phyloP scores from a whole-genome alignment of 1,140 invertebrate genomes.

The Neuroterus valhalla region DNA sequence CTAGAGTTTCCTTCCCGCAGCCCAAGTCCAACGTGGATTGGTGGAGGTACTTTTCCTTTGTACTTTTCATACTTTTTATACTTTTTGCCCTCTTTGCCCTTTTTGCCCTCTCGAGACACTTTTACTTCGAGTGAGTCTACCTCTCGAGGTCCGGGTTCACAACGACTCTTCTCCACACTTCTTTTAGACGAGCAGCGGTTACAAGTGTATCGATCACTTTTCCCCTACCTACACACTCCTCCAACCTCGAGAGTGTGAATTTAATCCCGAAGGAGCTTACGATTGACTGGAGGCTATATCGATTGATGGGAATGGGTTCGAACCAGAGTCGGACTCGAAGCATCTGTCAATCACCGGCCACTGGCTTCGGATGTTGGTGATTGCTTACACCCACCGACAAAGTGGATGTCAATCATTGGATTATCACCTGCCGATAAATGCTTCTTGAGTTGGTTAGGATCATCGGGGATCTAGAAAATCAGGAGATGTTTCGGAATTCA shows the following conservation, averaged over 20 bases:
- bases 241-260: too few relatives aligned
- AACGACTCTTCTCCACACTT: conserved; percentile 42
- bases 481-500: too few relatives aligned
- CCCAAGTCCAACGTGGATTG: conserved; percentile 83
- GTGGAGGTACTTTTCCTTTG: conserved; percentile 71
- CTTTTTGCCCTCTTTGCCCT: too few relatives aligned
- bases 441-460: too few relatives aligned
- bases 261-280: conserved; percentile 52
- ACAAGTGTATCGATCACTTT: conserved; percentile 52
- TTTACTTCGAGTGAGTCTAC: conserved; percentile 44
- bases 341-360: conserved; percentile 3
- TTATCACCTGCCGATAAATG: neutral
- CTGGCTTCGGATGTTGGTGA: neutral
- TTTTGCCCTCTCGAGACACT: conserved; percentile 19
- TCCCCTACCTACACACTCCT: neutral
- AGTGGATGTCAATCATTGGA: neutral
- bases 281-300: too few relatives aligned
- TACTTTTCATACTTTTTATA: conserved; percentile 31
- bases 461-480: too few relatives aligned
- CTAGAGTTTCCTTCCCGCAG: conserved; percentile 78
- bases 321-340: neutral
- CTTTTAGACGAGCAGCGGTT: conserved; percentile 44
- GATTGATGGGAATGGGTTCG: neutral
- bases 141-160: conserved; percentile 39
- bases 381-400: neutral